Evolutionary conservation across 2,113 vertebrate genomes (phyloP).

Genomic region (Eulemur rufifrons): DNA sequence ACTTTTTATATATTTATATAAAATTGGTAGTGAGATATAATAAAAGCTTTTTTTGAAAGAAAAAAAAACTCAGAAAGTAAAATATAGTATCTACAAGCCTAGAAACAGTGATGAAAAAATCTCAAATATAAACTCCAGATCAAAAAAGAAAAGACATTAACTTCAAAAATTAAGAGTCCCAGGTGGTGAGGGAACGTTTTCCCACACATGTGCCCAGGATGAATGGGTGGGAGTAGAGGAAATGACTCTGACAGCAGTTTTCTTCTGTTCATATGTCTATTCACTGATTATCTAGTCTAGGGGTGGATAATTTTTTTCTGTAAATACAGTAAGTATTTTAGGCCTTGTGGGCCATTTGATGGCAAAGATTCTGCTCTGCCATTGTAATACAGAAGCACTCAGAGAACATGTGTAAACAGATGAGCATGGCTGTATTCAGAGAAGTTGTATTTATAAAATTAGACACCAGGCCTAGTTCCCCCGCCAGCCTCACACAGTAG

Average conservation of each 20-base stretch:
- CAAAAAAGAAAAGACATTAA: neutral
- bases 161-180: neutral
- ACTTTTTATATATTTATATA: constrained; percentile 55
- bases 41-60: neutral
- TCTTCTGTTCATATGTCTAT: neutral
- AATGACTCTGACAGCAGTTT: no score
- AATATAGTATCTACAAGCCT: neutral
- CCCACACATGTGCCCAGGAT: fast-evolving
- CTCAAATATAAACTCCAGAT: neutral
- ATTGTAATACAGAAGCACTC: neutral
- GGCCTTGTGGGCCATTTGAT: neutral
- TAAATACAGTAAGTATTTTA: neutral
- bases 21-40: neutral
- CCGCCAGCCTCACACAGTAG: neutral
- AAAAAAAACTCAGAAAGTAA: neutral
- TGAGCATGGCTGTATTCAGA: neutral
- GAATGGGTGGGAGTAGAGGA: neutral
- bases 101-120: neutral
- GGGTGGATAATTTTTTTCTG: neutral
- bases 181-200: neutral
- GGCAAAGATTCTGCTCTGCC: no score
- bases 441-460: neutral
- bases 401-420: neutral
- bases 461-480: no score
- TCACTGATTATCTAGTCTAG: neutral